These are phyloP conservation scores for Myiozetetes cayanensis DNA, from an alignment of 2,113 vertebrate genomes.

Conservation along the genomic window DNA sequence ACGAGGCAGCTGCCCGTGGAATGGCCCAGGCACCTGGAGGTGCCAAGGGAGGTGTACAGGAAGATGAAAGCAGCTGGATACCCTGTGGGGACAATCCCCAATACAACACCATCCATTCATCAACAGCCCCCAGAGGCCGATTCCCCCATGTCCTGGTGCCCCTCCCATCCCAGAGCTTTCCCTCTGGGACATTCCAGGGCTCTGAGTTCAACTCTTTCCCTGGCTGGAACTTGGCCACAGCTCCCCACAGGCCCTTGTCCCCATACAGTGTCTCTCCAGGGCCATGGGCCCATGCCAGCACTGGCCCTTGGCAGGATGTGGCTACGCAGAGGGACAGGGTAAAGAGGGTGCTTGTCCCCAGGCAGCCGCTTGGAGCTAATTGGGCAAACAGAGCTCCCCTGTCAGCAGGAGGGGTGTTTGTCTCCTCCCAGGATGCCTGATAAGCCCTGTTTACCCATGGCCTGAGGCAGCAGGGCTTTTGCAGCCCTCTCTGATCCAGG, in stretches of 20 bases:
- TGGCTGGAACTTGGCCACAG: background rate
- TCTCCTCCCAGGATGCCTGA: background rate
- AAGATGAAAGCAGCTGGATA: background rate
- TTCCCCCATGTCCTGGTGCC: too few relatives aligned
- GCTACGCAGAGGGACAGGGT: too few relatives aligned
- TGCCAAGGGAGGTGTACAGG: accelerated
- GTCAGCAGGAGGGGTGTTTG: background rate
- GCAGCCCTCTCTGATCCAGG: background rate
- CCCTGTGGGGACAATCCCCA: too few relatives aligned
- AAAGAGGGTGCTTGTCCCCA: background rate
- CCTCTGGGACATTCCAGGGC: too few relatives aligned
- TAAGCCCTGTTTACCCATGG: background rate
- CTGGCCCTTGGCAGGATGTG: background rate
- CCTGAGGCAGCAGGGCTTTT: background rate
- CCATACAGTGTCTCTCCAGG: background rate
- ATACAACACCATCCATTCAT: background rate
- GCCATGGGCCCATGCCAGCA: background rate
- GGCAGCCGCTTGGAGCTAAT: background rate
- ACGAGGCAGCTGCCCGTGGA: background rate
- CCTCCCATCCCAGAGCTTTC: too few relatives aligned
- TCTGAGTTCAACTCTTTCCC: too few relatives aligned
- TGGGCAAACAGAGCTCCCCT: background rate
- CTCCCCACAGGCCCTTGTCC: background rate
- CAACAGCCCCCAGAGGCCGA: background rate
- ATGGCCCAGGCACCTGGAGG: background rate